Percentiles rank a stretch among this genome's conserved stretches.
Conservation (phyloP, 2,113 vertebrate genomes). For the Tachysurus vachellii region DNA sequence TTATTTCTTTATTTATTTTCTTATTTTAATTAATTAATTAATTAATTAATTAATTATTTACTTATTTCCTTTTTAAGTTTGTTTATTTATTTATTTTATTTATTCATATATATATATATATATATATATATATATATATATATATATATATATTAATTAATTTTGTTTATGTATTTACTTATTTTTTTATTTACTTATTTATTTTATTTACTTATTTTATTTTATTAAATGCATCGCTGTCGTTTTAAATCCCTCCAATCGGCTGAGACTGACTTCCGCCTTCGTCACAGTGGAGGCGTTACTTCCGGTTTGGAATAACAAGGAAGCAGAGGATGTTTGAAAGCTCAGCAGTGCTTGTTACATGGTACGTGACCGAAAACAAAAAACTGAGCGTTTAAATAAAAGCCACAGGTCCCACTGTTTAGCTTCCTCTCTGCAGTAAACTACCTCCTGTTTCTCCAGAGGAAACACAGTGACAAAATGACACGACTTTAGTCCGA, state of each 20-base stretch:
- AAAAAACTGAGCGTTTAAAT: neutral
- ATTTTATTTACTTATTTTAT: too few relatives aligned
- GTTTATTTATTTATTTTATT: neutral
- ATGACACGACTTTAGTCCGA: too few relatives aligned
- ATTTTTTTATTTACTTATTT: too few relatives aligned
- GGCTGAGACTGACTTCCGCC: constrained; percentile 61
- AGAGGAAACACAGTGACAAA: neutral
- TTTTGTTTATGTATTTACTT: too few relatives aligned
- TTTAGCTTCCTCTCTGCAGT: neutral
- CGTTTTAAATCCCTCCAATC: constrained; percentile 71
- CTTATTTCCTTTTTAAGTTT: too few relatives aligned
- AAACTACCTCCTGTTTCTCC: neutral
- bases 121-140: neutral
- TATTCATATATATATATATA: too few relatives aligned
- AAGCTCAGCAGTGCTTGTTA: constrained; percentile 59
- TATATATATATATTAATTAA: too few relatives aligned
- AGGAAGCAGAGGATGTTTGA: constrained; percentile 65
- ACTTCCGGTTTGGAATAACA: constrained; percentile 71
- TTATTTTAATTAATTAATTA: neutral
- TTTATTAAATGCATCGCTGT: constrained; percentile 61
- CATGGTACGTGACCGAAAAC: constrained; percentile 71
- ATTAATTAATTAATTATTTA: too few relatives aligned
- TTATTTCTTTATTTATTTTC: neutral
- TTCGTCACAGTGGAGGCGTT: constrained; percentile 44
- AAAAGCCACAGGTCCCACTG: neutral